phyloP scores from a whole-genome alignment of 1,140 invertebrate species.

The Acromyrmex heyeri region DNA sequence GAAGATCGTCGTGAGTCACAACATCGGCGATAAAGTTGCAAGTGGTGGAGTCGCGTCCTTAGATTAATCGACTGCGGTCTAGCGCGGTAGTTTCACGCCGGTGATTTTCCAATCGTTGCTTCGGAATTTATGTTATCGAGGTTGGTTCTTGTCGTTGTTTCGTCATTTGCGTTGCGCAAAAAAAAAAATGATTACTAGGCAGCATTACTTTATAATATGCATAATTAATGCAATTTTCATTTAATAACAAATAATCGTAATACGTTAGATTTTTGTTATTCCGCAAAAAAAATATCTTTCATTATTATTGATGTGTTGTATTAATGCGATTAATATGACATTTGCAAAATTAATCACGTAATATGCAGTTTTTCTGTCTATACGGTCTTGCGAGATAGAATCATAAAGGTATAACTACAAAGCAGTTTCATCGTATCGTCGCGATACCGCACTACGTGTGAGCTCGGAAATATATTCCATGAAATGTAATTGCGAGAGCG shows the following conservation, averaged over 20 bases:
- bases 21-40: conserved; percentile 55
- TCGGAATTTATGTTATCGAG: conserved; percentile 47
- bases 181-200: neutral
- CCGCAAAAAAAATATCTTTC: neutral
- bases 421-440: conserved; percentile 35
- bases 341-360: neutral
- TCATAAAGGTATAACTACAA: neutral
- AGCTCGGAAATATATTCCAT: conserved; percentile 33
- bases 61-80: conserved; percentile 61
- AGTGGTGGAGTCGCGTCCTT: conserved; percentile 54
- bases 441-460: neutral
- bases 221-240: conserved; percentile 13
- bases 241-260: neutral
- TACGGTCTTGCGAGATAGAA: neutral
- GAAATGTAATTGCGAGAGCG: conserved; percentile 49
- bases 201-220: neutral
- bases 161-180: conserved; percentile 40
- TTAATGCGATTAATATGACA: conserved; percentile 4
- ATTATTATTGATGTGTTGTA: neutral
- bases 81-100: conserved; percentile 39
- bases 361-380: neutral
- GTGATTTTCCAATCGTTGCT: conserved; percentile 59
- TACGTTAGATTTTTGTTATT: neutral
- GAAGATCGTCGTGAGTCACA: conserved; percentile 62
- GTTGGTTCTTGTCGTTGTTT: conserved; percentile 25